phyloP scores from a whole-genome alignment of 1,140 invertebrate genomes.

The Ceratoteleas bidentatus region DNA sequence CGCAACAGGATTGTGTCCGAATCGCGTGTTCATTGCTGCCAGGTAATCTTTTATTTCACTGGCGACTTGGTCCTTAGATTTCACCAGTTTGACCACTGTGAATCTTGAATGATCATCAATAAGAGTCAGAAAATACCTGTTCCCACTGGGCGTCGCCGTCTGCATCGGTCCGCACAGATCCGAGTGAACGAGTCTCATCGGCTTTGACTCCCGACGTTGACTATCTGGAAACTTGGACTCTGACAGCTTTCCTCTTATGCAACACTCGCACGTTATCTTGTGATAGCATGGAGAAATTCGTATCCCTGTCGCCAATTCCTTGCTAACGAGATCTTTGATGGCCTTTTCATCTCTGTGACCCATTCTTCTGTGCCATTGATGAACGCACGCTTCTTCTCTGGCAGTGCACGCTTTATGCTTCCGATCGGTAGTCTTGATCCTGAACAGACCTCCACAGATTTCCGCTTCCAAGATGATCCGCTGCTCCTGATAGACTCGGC shows the following conservation, averaged over 20 bases:
- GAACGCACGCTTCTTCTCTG: conserved; percentile 33
- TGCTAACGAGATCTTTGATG: conserved; percentile 12
- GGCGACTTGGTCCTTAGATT: conserved; percentile 46
- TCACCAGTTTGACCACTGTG: conserved; percentile 33
- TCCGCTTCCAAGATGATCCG: background rate
- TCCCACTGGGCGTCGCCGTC: conserved; percentile 37
- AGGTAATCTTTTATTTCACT: conserved; percentile 34
- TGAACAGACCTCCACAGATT: background rate
- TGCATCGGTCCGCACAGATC: conserved; percentile 52
- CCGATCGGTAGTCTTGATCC: background rate
- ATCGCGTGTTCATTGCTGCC: conserved; percentile 11
- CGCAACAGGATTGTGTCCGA: conserved; percentile 1
- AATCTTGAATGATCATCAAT: conserved; percentile 47
- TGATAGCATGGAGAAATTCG: conserved; percentile 3
- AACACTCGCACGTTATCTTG: conserved; percentile 26
- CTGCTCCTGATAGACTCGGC: conserved; percentile 11
- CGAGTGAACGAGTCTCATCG: conserved; percentile 27
- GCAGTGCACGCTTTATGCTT: background rate
- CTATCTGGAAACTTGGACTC: conserved; percentile 32
- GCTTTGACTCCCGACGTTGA: conserved; percentile 14
- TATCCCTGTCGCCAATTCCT: conserved; percentile 34
- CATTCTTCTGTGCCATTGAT: conserved; percentile 62
- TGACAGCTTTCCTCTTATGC: conserved; percentile 41
- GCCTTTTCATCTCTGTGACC: conserved; percentile 53
- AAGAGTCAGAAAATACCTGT: conserved; percentile 47